Percentiles rank a stretch among this genome's conserved stretches.
Evolutionary conservation across 2,113 vertebrate genomes (phyloP).

Genomic region (Halcyon senegalensis): DNA sequence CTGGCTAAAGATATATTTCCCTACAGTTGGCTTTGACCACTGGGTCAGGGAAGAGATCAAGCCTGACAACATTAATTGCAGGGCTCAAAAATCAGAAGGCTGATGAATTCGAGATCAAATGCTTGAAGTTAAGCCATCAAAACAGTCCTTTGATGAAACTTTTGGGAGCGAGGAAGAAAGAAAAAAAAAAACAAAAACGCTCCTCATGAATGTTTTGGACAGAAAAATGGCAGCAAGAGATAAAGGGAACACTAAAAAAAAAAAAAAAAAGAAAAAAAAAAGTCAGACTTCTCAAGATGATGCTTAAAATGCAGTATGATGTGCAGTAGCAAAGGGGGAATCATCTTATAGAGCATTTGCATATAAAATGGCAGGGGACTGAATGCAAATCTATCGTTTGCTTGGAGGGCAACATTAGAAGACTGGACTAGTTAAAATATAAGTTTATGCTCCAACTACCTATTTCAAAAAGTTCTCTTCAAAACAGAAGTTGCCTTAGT

Average conservation of each 20-base stretch:
- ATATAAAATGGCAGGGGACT: constrained; percentile 14
- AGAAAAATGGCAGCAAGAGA: neutral
- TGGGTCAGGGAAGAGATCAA: neutral
- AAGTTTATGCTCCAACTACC: neutral
- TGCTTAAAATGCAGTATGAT: constrained; percentile 10
- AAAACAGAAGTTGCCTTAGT: neutral
- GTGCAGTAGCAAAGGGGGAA: neutral
- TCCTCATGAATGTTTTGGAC: neutral
- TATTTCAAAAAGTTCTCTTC: neutral
- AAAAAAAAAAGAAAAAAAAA: neutral
- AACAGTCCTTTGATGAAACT: neutral
- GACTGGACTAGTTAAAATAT: neutral
- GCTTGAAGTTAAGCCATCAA: neutral
- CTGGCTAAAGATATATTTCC: neutral
- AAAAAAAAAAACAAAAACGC: neutral
- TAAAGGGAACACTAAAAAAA: neutral
- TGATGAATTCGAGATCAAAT: constrained; percentile 43
- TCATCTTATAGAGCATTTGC: constrained; percentile 2
- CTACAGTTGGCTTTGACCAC: neutral
- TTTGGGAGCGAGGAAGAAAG: neutral
- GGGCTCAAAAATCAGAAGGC: constrained; percentile 4
- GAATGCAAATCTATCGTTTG: constrained; percentile 3
- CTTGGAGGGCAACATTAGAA: neutral
- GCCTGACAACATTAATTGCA: neutral
- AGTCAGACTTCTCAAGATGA: neutral